Evolutionary conservation across 1,140 invertebrate genomes (phyloP), one percentile per base, ranked within the genome.

Genomic region (Plectrocnemia conspersa): DNA sequence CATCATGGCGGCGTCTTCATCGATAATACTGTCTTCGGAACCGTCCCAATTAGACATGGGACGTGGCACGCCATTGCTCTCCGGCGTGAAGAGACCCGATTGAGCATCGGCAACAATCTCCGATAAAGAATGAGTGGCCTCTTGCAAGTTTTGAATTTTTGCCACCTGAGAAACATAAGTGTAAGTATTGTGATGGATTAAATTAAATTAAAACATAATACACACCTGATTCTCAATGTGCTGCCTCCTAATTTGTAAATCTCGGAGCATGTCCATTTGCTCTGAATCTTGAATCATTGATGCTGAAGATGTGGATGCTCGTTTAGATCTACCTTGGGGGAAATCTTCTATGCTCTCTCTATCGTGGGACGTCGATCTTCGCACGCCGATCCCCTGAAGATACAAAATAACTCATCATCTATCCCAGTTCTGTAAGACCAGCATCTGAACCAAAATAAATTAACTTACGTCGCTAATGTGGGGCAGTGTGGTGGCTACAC

Each of bases 201-300:
- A n/a, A n/a, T n/a, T n/a, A n/a, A n/a, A n/a, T n/a, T n/a, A n/a
- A n/a, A n/a, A n/a, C n/a, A n/a, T n/a, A n/a, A n/a, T n/a, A n/a
- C n/a, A n/a, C n/a, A 74, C 73, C 67, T 74, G 67, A 45, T 65
- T 73, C 54, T 76, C 74, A 67, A 76, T 70, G 40, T 76, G 74
- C 44, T 73, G 71, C 49, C 74, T 70, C 56, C 74, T 71, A 47
- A 70, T 64, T 58, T 72, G 71, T 25, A 76, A 35, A 22, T 73
- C 70, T 2, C 67, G 64, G 9, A 75, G 61, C 54, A 61, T 61
- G 42, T 61, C 54, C 4, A 50, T 33, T 32, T 59, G 52, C 0
- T 52, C 45, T 40, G 44, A 40, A 18, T 56, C 54, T 23, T 46
- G 44, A 27, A 47, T 23, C 10, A 42, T 15, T 10, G 46, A 24